These are phyloP conservation scores for Agriopis aurantiaria DNA, from an alignment of 2,888 invertebrate genomes.

Conservation along the genomic window DNA sequence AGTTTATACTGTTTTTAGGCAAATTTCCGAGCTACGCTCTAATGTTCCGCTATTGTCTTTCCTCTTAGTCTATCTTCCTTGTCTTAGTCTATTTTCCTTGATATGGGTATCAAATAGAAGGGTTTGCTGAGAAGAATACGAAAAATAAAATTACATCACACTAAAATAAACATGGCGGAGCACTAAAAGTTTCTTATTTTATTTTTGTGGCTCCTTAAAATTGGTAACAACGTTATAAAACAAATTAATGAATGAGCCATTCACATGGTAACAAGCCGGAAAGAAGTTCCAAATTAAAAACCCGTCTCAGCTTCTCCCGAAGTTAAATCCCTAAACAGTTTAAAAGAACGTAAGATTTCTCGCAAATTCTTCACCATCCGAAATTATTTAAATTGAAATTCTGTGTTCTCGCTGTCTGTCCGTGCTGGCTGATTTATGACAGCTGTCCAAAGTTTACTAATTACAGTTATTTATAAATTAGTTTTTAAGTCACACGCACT, in stretches of 20 bases:
- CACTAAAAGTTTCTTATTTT: no score
- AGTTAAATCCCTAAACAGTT: conserved; percentile 34
- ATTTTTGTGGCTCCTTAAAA: no score
- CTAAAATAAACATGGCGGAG: no score
- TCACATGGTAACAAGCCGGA: conserved; percentile 19
- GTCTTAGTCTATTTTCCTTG: no score
- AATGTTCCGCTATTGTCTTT: no score
- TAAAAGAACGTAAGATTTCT: conserved; percentile 32
- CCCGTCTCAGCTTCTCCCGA: conserved; percentile 24
- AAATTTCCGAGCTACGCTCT: no score
- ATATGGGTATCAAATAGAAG: no score
- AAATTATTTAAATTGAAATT: conserved; percentile 56
- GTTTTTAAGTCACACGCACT: conserved; percentile 46
- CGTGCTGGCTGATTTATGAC: conserved; percentile 60
- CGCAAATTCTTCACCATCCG: conserved; percentile 45
- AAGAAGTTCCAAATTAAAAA: conserved; percentile 23
- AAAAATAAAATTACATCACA: no score
- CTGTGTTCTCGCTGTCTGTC: conserved; percentile 54
- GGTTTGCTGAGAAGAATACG: no score
- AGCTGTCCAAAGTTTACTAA: conserved; percentile 59
- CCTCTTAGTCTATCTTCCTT: no score
- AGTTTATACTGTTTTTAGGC: no score
- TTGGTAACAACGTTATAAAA: conserved; percentile 1
- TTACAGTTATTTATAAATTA: conserved; percentile 57
- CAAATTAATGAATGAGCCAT: conserved; percentile 20